Evolutionary conservation across 2,113 vertebrate genomes (phyloP), one percentile per base, ranked within the genome.

Genomic region (Stigmatopora nigra): DNA sequence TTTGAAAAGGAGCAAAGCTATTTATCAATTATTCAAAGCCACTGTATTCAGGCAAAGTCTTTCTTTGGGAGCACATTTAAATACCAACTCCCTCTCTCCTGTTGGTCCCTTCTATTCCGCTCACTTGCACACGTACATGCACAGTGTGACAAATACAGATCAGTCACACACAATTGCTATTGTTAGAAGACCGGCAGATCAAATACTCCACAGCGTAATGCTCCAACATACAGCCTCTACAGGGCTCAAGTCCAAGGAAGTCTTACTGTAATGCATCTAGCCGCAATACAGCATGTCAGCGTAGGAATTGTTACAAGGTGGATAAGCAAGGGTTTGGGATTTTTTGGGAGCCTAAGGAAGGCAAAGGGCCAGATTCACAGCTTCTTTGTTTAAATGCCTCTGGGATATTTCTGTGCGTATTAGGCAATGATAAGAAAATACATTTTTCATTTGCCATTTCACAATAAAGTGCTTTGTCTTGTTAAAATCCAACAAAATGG

Each of bases 111-210:
- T 10, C 4, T 20, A 4, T 2, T 13, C 22, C 20, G 7, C 12
- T 55, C 52, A 25, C 52, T 55, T 12, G 13, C 52, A 69, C 67
- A 22, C 62, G 52, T 64, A 82, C 70, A 81, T 63, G 67, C n/a
- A 73, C 69, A 73, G 77, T 87, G 89, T 87, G 86, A 85, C 87
- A 81, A 88, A 91, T 89, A 68, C 82, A 83, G 79, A 91, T 89
- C 87, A 78, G 89, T 90, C 88, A 88, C 88, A 89, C 88, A 88
- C 86, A 87, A 89, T 80, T 80, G 84, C 85, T 75, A 86, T 88
- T 90, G 90, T 90, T 79, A 72, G 51, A 78, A 72, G 85, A 82
- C 79, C 85, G 65, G 67, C 65, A 36, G 78, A 87, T 87, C 86
- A 87, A 87, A 87, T 78, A 80, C 84, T 84, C 77, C 73, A 74